Evolutionary conservation across 2,888 invertebrate genomes (phyloP).

Genomic region (Lypha dubia): DNA sequence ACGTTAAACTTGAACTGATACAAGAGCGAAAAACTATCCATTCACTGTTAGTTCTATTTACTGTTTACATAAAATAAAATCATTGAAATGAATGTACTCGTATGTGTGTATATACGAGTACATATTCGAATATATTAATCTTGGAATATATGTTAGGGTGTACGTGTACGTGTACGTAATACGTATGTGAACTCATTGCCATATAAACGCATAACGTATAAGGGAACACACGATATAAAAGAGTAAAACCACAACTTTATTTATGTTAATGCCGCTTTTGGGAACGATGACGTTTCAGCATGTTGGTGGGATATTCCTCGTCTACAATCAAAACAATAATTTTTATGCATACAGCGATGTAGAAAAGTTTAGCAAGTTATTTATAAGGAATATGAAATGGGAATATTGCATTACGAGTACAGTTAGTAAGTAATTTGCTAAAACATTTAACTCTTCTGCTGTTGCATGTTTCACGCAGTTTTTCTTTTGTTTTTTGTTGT

Average conservation of each 20-base stretch:
- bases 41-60: constrained; percentile 50
- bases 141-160: neutral
- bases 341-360: neutral
- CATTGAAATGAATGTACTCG: constrained; percentile 32
- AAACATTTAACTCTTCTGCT: neutral
- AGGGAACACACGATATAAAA: neutral
- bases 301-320: constrained; percentile 40
- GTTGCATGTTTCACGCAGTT: neutral
- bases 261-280: constrained; percentile 61
- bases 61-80: constrained; percentile 45
- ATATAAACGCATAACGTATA: neutral
- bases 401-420: neutral
- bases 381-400: no score
- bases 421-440: neutral
- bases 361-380: neutral
- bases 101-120: no score
- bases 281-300: constrained; percentile 49
- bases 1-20: constrained; percentile 38
- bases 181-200: constrained; percentile 21
- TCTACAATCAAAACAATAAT: constrained; percentile 1
- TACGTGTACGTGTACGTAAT: neutral
- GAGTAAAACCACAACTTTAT: constrained; percentile 57
- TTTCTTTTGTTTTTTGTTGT: neutral
- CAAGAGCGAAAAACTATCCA: constrained; percentile 28
- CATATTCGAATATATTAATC: neutral